These are phyloP conservation scores for Macrochelys suwanniensis DNA, from an alignment of 2,797 vertebrate species.

Conservation along the genomic window DNA sequence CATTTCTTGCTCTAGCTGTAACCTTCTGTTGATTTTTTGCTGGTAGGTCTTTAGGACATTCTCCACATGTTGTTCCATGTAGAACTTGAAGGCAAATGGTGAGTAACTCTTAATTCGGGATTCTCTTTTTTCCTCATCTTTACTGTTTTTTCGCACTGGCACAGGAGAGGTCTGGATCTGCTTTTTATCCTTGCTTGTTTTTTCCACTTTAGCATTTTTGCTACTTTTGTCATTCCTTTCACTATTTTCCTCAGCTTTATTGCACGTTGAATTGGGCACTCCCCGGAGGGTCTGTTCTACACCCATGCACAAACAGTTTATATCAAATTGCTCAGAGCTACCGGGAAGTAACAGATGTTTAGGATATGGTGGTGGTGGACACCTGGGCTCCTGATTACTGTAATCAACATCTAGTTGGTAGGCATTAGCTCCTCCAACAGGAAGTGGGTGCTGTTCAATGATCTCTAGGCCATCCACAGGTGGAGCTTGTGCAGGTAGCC, in stretches of 20 bases:
- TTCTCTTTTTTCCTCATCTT: slow-evolving; percentile 95
- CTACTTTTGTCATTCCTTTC: slow-evolving; percentile 85
- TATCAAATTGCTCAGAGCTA: slow-evolving; percentile 81
- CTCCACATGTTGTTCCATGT: slow-evolving; percentile 99
- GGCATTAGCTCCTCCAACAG: slow-evolving; percentile 81
- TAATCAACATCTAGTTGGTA: slow-evolving; percentile 87
- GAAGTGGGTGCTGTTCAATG: slow-evolving; percentile 86
- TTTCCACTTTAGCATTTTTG: slow-evolving; percentile 89
- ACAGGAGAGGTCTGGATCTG: slow-evolving; percentile 98
- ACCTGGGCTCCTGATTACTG: slow-evolving; percentile 87
- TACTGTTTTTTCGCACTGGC: slow-evolving; percentile 91
- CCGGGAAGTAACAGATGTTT: slow-evolving; percentile 89
- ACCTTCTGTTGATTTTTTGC: slow-evolving; percentile 94
- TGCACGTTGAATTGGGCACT: slow-evolving; percentile 74
- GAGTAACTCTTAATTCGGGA: slow-evolving; percentile 98
- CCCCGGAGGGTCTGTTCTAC: slow-evolving; percentile 87
- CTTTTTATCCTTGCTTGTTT: slow-evolving; percentile 93
- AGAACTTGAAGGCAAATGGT: slow-evolving; percentile 98
- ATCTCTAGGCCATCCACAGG: slow-evolving; percentile 76
- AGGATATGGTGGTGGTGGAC: slow-evolving; percentile 94
- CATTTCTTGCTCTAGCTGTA: slow-evolving; percentile 98
- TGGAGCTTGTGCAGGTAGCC: slow-evolving; percentile 88
- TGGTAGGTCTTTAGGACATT: slow-evolving; percentile 98
- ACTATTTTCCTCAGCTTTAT: slow-evolving; percentile 80
- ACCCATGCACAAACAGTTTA: slow-evolving; percentile 80